These are phyloP conservation scores for Solea senegalensis DNA, from an alignment of 2,113 vertebrate genomes.

Conservation along the genomic window DNA sequence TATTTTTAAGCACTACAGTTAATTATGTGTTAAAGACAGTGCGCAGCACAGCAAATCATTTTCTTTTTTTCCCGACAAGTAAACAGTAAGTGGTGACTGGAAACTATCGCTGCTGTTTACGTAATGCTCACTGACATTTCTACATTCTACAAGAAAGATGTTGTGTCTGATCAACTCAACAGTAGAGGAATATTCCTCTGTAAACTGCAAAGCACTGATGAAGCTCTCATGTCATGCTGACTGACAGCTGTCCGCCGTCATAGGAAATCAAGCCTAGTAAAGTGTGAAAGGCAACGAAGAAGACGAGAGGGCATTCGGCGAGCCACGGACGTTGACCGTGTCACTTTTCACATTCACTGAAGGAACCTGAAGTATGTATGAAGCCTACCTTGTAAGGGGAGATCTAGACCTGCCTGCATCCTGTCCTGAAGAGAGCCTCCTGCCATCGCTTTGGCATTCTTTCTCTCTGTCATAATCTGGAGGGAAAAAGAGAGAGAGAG, in stretches of 20 bases:
- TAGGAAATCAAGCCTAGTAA: no score
- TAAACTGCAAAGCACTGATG: no score
- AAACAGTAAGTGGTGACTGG: background rate
- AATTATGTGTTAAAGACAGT: background rate
- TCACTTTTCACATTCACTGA: no score
- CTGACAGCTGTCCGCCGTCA: no score
- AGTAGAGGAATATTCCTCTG: no score
- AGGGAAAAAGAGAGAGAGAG: constrained; percentile 10
- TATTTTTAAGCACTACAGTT: background rate
- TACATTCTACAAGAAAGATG: background rate
- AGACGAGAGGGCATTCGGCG: no score
- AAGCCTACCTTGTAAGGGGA: constrained; percentile 92
- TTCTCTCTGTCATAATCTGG: constrained; percentile 98
- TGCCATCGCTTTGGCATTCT: constrained; percentile 96
- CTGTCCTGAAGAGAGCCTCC: constrained; percentile 87
- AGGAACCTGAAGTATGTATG: background rate
- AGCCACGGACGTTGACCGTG: no score
- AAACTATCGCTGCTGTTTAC: background rate
- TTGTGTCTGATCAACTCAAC: no score
- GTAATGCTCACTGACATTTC: background rate
- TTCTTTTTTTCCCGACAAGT: background rate
- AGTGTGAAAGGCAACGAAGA: no score
- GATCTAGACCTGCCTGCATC: constrained; percentile 86
- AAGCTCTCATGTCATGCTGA: no score
- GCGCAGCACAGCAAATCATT: background rate